phyloP scores from a whole-genome alignment of 1,140 invertebrate genomes.

The Cheumatopsyche charites region DNA sequence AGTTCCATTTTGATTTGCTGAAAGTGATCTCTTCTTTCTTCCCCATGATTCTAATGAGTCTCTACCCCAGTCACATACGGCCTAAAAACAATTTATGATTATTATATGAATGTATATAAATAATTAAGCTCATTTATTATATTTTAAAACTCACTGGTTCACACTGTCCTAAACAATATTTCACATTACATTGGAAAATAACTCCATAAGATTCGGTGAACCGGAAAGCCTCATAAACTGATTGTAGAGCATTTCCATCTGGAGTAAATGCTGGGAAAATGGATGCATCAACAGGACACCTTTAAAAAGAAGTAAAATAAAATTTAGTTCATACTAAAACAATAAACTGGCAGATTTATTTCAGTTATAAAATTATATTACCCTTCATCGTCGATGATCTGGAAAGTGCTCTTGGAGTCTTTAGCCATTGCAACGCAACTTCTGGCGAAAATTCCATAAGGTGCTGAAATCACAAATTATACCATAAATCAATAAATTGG shows the following conservation, averaged over 20 bases:
- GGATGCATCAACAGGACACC: slow-evolving; percentile 89
- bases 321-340: background rate
- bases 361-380: slow-evolving; percentile 51
- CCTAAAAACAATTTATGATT: slow-evolving; percentile 60
- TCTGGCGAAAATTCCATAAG: slow-evolving; percentile 93
- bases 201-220: slow-evolving; percentile 96
- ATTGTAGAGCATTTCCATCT: slow-evolving; percentile 87
- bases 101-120: slow-evolving; percentile 1
- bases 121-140: background rate
- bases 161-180: slow-evolving; percentile 93
- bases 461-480: slow-evolving; percentile 68
- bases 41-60: slow-evolving; percentile 90
- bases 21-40: slow-evolving; percentile 78
- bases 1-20: slow-evolving; percentile 10
- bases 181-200: slow-evolving; percentile 97
- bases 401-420: slow-evolving; percentile 93
- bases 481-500: too few relatives aligned
- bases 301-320: slow-evolving; percentile 52
- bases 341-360: too few relatives aligned
- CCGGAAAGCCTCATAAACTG: slow-evolving; percentile 91
- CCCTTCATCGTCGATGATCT: slow-evolving; percentile 95
- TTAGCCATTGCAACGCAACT: slow-evolving; percentile 97
- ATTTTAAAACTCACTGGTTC: slow-evolving; percentile 74
- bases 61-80: slow-evolving; percentile 85
- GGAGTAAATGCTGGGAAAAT: slow-evolving; percentile 92